phyloP scores from a whole-genome alignment of 1,140 invertebrate genomes.

The Drosophila sucinea region DNA sequence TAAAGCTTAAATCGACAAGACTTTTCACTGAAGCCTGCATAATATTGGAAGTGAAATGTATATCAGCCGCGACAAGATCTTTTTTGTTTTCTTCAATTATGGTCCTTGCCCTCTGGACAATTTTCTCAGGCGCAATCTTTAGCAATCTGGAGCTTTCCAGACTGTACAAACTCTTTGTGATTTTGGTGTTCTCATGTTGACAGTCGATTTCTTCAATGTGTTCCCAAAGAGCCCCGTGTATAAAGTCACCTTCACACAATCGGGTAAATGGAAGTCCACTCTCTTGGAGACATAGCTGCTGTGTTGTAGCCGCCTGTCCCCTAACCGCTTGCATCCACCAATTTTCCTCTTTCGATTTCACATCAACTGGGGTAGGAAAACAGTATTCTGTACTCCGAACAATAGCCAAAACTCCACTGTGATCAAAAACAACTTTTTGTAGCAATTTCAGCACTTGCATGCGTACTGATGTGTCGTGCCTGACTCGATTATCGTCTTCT shows the following conservation, averaged over 20 bases:
- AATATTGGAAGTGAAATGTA: slow-evolving; percentile 84
- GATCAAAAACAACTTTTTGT: slow-evolving; percentile 8
- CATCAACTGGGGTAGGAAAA: slow-evolving; percentile 49
- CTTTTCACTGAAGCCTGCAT: slow-evolving; percentile 28
- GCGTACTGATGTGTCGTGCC: slow-evolving; percentile 32
- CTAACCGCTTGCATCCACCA: slow-evolving; percentile 56
- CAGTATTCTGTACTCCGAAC: slow-evolving; percentile 70
- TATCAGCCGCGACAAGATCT: slow-evolving; percentile 84
- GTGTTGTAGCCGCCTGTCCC: slow-evolving; percentile 43
- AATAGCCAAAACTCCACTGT: background rate
- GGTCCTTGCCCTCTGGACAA: slow-evolving; percentile 36
- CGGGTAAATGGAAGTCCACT: slow-evolving; percentile 59
- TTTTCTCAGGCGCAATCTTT: slow-evolving; percentile 32
- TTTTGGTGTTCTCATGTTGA: slow-evolving; percentile 11
- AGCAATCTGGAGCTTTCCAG: slow-evolving; percentile 33
- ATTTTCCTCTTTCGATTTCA: slow-evolving; percentile 16
- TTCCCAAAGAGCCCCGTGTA: slow-evolving; percentile 69
- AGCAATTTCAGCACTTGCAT: slow-evolving; percentile 39
- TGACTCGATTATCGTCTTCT: slow-evolving; percentile 26
- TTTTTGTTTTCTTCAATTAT: slow-evolving; percentile 51
- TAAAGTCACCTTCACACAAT: slow-evolving; percentile 65
- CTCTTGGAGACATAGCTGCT: slow-evolving; percentile 61
- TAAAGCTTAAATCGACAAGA: slow-evolving; percentile 6
- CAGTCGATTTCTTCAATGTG: slow-evolving; percentile 17
- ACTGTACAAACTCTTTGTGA: slow-evolving; percentile 49